Percentiles rank a stretch among this genome's conserved stretches.
Conservation (phyloP, 2,888 invertebrate species). For the Nymphalis c-album region DNA sequence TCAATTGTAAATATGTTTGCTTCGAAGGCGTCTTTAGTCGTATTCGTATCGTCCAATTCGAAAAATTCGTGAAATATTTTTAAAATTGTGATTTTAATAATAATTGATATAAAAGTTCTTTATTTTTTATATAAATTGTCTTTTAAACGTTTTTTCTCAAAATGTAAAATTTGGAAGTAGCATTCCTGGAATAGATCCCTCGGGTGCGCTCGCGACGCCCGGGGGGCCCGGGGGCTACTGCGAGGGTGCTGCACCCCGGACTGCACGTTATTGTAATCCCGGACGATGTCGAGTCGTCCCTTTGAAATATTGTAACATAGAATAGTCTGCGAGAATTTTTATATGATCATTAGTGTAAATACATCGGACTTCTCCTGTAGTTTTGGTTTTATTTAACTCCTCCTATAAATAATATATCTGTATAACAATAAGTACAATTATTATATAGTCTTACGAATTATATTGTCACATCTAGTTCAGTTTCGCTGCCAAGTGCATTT, state of each 20-base stretch:
- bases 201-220: not conserved
- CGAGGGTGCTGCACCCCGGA: too few relatives aligned
- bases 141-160: not conserved
- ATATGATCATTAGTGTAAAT: slow-evolving; percentile 27
- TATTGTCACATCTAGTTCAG: too few relatives aligned
- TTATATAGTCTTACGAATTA: too few relatives aligned
- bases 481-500: too few relatives aligned
- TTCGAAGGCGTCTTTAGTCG: not conserved
- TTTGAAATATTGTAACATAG: slow-evolving; percentile 1
- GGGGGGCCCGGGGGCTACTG: too few relatives aligned
- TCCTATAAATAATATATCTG: too few relatives aligned
- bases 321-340: slow-evolving; percentile 15
- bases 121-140: slow-evolving; percentile 3
- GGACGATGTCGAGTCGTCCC: not conserved
- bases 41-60: not conserved
- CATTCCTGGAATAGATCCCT: not conserved
- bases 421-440: too few relatives aligned
- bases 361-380: slow-evolving; percentile 24
- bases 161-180: not conserved
- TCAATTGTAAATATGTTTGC: not conserved
- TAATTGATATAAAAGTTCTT: not conserved
- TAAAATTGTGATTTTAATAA: slow-evolving; percentile 6
- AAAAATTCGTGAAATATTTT: not conserved
- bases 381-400: slow-evolving; percentile 1
- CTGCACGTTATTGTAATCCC: not conserved